Evolutionary conservation across 2,113 vertebrate species (phyloP), one percentile per base, ranked within the genome.

Genomic region (Xenopus laevis): DNA sequence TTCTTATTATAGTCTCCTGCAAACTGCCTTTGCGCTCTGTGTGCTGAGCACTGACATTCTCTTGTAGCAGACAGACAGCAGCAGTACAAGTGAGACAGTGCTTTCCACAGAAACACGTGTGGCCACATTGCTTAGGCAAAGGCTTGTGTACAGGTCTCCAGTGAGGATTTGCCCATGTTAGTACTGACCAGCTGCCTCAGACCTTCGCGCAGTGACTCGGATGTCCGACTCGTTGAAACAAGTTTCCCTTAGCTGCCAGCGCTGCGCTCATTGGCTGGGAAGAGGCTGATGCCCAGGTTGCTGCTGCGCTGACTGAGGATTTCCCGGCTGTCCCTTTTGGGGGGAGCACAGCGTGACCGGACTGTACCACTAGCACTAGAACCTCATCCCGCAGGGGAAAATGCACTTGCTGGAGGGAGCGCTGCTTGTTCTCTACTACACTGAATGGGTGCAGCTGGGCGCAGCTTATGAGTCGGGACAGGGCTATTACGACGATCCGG

Each of bases 321-420:
- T 66, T 72, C 62, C 79, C 20, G 79, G 78, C 61, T 77, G 80
- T 76, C 52, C 52, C 77, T 71, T n/a, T n/a, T n/a, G 76, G 52
- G 74, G 30, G 65, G 69, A 81, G 40, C 53, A 13, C 44, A 16
- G 57, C 40, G 52, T 21, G 47, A 15, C 57, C 55, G 33, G 33
- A 40, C 64, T 50, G 63, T 61, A 44, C 45, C 45, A 20, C 72
- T 30, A 62, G 46, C 65, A 63, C 6, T 16, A 11, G 46, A 60
- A 12, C 73, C 72, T 10, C n/a, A 68, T 50, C 60, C 65, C 68
- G 33, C 59, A 70, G 52, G 62, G 74, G 68, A 78, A 78, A 57
- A 92, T 92, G 91, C 91, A 87, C 89, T 90, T 87, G 89, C 86
- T 89, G 86, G 85, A 86, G 82, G 79, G 83, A 79, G 85, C 88